A percentile compares a stretch with the other conserved stretches of the same genome.
Evolutionary conservation across 2,888 invertebrate genomes (phyloP).

Genomic region (Andrena praecox): DNA sequence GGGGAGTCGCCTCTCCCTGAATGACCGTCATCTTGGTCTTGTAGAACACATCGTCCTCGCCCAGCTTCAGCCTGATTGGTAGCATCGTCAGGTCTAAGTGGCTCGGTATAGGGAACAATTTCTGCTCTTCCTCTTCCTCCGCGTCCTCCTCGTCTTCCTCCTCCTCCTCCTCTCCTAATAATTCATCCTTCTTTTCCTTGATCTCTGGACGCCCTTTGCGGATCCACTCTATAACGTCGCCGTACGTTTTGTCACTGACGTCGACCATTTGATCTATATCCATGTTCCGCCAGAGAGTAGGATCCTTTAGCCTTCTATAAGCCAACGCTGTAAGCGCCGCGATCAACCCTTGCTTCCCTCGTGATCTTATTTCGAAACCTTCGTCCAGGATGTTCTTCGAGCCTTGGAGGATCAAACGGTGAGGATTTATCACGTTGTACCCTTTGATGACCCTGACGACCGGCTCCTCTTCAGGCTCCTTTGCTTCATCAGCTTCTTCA

Average conservation of each 20-base stretch:
- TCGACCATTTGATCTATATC: constrained; percentile 77
- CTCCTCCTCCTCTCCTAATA: constrained; percentile 56
- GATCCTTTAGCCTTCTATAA: constrained; percentile 72
- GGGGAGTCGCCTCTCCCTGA: constrained; percentile 76
- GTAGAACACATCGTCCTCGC: constrained; percentile 69
- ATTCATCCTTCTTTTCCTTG: constrained; percentile 51
- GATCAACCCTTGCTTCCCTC: constrained; percentile 78
- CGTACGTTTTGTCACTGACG: constrained; percentile 70
- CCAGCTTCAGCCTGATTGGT: constrained; percentile 74
- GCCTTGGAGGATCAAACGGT: constrained; percentile 77
- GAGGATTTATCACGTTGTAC: constrained; percentile 74
- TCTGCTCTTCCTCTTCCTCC: constrained; percentile 55
- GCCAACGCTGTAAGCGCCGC: constrained; percentile 75
- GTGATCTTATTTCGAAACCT: constrained; percentile 59
- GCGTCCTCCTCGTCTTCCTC: constrained; percentile 64
- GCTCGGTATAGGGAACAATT: constrained; percentile 64
- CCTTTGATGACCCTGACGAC: constrained; percentile 62
- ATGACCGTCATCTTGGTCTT: constrained; percentile 69
- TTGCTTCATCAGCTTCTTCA: background rate
- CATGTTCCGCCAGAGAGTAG: constrained; percentile 75
- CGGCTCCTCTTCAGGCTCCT: constrained; percentile 26
- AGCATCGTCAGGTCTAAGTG: constrained; percentile 77
- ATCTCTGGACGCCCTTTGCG: constrained; percentile 65
- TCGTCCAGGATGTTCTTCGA: constrained; percentile 72
- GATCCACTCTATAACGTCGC: constrained; percentile 73